phyloP scores from a whole-genome alignment of 1,140 invertebrate genomes.

The Scaptodrosophila lebanonensis region DNA sequence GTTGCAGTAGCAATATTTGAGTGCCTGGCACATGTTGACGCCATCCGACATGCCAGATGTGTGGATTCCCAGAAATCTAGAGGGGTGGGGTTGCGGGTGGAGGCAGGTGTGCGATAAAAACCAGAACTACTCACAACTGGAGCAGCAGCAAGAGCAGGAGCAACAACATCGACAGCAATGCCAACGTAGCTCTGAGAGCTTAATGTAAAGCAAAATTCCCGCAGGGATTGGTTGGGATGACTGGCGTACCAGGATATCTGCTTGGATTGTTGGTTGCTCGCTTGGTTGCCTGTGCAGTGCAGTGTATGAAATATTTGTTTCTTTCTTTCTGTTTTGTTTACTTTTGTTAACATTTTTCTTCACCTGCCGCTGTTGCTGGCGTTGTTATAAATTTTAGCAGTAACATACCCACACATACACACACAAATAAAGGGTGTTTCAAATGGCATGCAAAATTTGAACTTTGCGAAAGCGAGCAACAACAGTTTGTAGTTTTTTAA shows the following conservation, averaged over 20 bases:
- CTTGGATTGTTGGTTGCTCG: neutral
- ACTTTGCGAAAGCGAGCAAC: no score
- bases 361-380: slow-evolving; percentile 38
- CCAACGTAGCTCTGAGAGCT: no score
- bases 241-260: no score
- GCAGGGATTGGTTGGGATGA: no score
- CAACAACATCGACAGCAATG: slow-evolving; percentile 22
- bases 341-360: slow-evolving; percentile 59
- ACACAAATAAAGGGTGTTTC: slow-evolving; percentile 8
- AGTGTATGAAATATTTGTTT: slow-evolving; percentile 57
- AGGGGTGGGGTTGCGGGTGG: no score
- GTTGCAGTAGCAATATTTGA: slow-evolving; percentile 8
- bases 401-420: slow-evolving; percentile 54
- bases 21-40: slow-evolving; percentile 42
- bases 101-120: no score
- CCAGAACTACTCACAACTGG: slow-evolving; percentile 50
- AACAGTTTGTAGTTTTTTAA: no score
- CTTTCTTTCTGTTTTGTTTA: slow-evolving; percentile 45
- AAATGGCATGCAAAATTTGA: no score
- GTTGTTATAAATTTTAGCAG: slow-evolving; percentile 66
- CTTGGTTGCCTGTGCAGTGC: neutral
- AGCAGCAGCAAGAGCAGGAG: slow-evolving; percentile 6
- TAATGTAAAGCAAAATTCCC: no score
- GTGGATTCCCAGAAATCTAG: slow-evolving; percentile 26
- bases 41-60: slow-evolving; percentile 9